Evolutionary conservation across 2,113 vertebrate genomes (phyloP), one percentile per base, ranked within the genome.

Genomic region (Sisor rabdophorus): DNA sequence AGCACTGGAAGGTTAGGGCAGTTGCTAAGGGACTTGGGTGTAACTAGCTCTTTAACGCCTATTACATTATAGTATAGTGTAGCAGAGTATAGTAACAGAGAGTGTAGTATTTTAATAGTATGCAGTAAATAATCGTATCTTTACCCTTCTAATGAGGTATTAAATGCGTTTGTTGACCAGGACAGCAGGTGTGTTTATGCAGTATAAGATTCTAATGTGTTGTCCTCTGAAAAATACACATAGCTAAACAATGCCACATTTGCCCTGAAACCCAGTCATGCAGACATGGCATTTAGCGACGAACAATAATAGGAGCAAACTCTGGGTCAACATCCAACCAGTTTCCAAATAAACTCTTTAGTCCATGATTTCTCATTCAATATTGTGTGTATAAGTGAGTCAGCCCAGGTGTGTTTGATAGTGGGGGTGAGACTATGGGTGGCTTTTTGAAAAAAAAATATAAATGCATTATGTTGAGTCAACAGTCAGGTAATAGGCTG

Each of bases 301-400:
- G 50, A 78, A 89, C 86, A 91, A 90, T 88, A 79, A 81, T 22
- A 19, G 67, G 73, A 64, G 63, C 71, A 85, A 88, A 83, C 85
- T 86, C 75, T 53, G 81, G 88, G 87, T 89, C 85, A 85, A 82
- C 86, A 84, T 87, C 88, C 86, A 84, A 59, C 28, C 85, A 83
- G 86, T 90, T 90, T 89, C 80, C 87, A 90, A 91, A 92, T 90
- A 91, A 91, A 89, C 88, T 81, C 32, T 72, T 77, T 67, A 80
- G 79, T 84, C 86, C 82, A 82, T 79, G 79, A 81, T 82, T 84
- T 80, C 61, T 54, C 74, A 73, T 52, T 76, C 81, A 77, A 65
- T 74, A 70, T 32, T 89, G 22, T 88, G 88, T 89, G 87, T 82
- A 73, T 80, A 87, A 90, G 74, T n/a, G 80, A 79, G 59, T 70